Conservation (phyloP, 2,888 invertebrate genomes). For the Trypoxylon attenuatum region DNA sequence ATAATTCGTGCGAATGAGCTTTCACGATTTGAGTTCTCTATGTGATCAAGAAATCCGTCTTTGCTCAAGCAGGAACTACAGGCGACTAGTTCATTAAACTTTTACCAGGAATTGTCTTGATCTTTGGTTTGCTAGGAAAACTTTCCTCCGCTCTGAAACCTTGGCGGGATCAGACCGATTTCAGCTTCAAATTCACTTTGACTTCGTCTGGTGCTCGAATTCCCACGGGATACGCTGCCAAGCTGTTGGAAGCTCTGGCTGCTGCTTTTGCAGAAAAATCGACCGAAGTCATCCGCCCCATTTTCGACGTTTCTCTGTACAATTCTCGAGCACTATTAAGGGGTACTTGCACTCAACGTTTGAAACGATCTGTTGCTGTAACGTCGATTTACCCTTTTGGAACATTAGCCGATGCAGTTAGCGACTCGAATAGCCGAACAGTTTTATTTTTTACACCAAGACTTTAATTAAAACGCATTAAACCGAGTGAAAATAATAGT, state of each 20-base stretch:
- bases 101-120: conserved; percentile 57
- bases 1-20: conserved; percentile 46
- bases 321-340: conserved; percentile 8
- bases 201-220: conserved; percentile 40
- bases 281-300: conserved; percentile 13
- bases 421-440: too few relatives aligned
- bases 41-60: conserved; percentile 37
- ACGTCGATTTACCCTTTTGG: too few relatives aligned
- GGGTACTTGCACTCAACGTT: conserved; percentile 31
- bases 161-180: conserved; percentile 51
- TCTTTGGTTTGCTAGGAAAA: conserved; percentile 44
- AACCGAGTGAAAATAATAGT: too few relatives aligned
- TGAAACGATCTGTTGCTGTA: conserved; percentile 6
- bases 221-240: conserved; percentile 47
- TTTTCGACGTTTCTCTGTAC: conserved; percentile 8
- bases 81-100: conserved; percentile 58
- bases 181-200: conserved; percentile 51
- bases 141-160: conserved; percentile 32
- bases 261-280: conserved; percentile 39
- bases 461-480: too few relatives aligned
- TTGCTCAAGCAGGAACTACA: conserved; percentile 24
- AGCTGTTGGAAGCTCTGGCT: conserved; percentile 13
- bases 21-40: conserved; percentile 44
- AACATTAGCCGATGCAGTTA: too few relatives aligned
- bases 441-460: too few relatives aligned